Evolutionary conservation across 2,888 invertebrate genomes (phyloP).

Genomic region (Mantis religiosa): DNA sequence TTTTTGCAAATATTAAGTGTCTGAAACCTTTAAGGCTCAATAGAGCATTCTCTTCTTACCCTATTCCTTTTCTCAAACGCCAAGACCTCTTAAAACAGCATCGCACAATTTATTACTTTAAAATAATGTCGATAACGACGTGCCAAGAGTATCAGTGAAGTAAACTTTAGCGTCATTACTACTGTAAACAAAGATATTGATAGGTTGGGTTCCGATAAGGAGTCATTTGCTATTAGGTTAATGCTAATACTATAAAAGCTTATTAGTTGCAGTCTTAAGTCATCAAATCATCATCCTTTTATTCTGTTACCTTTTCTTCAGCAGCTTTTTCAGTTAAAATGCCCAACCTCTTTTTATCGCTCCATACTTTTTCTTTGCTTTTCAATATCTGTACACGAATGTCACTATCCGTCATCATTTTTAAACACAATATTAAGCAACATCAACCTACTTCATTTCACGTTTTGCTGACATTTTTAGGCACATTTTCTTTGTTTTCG

Average conservation of each 20-base stretch:
- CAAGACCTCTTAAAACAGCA: too few relatives aligned
- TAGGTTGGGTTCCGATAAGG: background rate
- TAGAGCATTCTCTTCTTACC: too few relatives aligned
- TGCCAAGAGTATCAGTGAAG: too few relatives aligned
- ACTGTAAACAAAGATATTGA: background rate
- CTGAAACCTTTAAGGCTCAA: too few relatives aligned
- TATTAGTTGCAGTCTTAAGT: background rate
- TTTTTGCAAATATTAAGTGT: too few relatives aligned
- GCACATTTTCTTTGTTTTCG: background rate
- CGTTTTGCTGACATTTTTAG: background rate
- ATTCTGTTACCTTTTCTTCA: background rate
- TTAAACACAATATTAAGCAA: background rate
- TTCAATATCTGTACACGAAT: background rate
- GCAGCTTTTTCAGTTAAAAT: background rate
- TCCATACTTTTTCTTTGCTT: background rate
- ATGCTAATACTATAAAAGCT: background rate
- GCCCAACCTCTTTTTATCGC: constrained; percentile 6
- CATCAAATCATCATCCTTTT: background rate
- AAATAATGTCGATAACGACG: too few relatives aligned
- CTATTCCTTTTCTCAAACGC: too few relatives aligned
- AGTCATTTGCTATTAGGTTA: background rate
- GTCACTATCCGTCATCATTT: background rate
- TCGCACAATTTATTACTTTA: too few relatives aligned
- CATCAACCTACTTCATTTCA: background rate
- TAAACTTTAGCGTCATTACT: too few relatives aligned